A percentile compares a stretch with the other conserved stretches of the same genome.
Evolutionary conservation across 2,113 vertebrate genomes (phyloP).

Genomic region (Naja naja): DNA sequence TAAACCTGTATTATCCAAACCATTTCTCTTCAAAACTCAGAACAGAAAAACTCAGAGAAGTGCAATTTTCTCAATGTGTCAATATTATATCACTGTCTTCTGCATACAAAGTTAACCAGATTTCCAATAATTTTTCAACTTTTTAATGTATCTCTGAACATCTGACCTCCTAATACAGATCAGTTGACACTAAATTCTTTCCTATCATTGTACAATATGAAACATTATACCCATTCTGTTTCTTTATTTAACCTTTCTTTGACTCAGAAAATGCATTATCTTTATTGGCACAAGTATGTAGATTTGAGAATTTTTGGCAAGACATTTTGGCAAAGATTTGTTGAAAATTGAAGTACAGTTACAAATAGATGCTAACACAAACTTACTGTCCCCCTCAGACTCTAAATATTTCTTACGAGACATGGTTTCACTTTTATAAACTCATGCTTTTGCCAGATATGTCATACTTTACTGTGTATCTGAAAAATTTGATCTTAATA

Average conservation of each 20-base stretch:
- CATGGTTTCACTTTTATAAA: neutral
- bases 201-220: neutral
- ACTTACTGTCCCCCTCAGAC: neutral
- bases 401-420: neutral
- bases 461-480: neutral
- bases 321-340: neutral
- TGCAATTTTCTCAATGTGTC: neutral
- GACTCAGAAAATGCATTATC: slow-evolving; percentile 1
- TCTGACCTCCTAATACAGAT: neutral
- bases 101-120: neutral
- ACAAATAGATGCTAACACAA: neutral
- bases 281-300: neutral
- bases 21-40: neutral
- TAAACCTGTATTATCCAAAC: neutral
- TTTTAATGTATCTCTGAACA: neutral
- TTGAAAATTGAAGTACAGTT: neutral
- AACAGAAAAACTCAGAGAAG: neutral
- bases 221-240: neutral
- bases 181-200: neutral
- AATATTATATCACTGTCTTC: neutral
- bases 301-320: neutral
- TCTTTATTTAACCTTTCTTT: slow-evolving; percentile 1
- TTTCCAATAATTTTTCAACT: neutral
- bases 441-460: neutral
- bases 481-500: neutral